These are phyloP conservation scores for Morpho deidamia DNA, from an alignment of 2,888 invertebrate genomes.

Conservation along the genomic window DNA sequence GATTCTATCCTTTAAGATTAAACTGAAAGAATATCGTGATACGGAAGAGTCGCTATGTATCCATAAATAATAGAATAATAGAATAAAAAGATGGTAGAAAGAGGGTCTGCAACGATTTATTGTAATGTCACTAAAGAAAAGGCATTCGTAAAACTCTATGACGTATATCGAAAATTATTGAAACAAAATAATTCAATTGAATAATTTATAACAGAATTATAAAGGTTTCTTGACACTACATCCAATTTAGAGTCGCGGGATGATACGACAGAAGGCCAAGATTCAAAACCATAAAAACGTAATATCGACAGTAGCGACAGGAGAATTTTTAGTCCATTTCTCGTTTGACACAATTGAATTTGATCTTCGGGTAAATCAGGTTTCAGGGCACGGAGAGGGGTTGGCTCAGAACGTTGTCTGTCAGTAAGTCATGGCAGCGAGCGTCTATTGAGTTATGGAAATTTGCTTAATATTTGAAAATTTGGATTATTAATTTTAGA, in stretches of 20 bases:
- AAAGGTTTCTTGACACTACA: neutral
- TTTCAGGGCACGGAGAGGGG: constrained; percentile 61
- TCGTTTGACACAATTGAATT: constrained; percentile 70
- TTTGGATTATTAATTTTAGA: neutral
- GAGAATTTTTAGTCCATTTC: constrained; percentile 71
- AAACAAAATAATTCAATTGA: neutral
- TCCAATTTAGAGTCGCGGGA: neutral
- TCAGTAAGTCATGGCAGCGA: constrained; percentile 34
- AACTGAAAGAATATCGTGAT: too few species aligned
- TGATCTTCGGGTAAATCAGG: constrained; percentile 64
- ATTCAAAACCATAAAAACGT: constrained; percentile 41
- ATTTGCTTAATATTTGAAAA: constrained; percentile 3
- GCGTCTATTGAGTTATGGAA: constrained; percentile 16
- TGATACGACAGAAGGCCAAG: constrained; percentile 8
- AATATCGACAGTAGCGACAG: constrained; percentile 38
- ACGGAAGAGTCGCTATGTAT: too few species aligned
- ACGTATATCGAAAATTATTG: neutral
- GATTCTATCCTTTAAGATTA: too few species aligned
- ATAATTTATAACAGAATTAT: neutral
- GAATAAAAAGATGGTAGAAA: neutral
- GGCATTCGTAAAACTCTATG: neutral
- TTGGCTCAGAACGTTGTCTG: constrained; percentile 41
- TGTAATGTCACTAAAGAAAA: neutral
- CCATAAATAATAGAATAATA: too few species aligned
- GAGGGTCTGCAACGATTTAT: neutral